phyloP scores from a whole-genome alignment of 2,113 vertebrate species.

The Prunella himalayana region DNA sequence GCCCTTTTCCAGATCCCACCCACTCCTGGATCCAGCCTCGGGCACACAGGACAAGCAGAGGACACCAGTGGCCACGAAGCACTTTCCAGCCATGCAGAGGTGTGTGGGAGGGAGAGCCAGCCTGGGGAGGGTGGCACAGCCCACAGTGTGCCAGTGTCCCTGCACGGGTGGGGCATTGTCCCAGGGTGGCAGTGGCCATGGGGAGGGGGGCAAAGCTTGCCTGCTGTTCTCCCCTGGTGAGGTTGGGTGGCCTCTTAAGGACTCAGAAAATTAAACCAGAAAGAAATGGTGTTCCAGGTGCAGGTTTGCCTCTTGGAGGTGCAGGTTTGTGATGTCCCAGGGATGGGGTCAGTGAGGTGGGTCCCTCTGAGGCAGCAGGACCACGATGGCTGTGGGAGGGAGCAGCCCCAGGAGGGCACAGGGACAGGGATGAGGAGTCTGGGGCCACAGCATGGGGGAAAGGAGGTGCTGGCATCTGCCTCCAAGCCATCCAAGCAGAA shows the following conservation, averaged over 20 bases:
- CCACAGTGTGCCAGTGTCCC: neutral
- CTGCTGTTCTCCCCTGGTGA: accelerated
- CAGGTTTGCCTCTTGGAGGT: neutral
- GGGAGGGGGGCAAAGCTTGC: neutral
- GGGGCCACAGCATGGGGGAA: accelerated
- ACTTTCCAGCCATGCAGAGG: constrained; percentile 18
- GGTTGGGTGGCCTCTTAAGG: neutral
- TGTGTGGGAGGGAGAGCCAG: neutral
- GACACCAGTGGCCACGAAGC: neutral
- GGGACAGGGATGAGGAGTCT: accelerated
- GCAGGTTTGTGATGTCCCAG: accelerated
- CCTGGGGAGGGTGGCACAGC: neutral
- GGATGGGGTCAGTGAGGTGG: neutral
- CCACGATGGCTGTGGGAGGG: accelerated
- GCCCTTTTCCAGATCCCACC: neutral
- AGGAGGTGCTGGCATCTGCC: neutral
- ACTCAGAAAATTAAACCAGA: neutral
- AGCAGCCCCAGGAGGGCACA: neutral
- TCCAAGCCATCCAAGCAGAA: neutral
- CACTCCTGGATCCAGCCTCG: neutral
- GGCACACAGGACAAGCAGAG: neutral
- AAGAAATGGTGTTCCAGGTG: neutral
- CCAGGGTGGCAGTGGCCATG: neutral
- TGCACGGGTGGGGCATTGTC: accelerated
- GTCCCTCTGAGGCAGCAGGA: neutral